Conservation (phyloP, 2,113 vertebrate genomes). For the Pristiophorus japonicus region DNA sequence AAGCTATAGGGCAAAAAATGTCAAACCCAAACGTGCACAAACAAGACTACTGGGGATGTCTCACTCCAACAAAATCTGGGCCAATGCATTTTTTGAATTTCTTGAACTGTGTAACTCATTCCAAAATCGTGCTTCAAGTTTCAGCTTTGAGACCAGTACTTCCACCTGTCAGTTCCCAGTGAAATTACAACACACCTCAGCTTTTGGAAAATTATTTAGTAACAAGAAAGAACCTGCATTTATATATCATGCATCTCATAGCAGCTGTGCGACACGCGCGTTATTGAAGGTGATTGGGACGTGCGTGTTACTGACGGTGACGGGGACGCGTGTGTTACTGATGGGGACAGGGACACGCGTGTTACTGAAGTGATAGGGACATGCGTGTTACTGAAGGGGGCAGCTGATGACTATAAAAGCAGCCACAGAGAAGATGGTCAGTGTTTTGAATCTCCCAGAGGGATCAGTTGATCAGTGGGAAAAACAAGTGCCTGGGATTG, state of each 20-base stretch:
- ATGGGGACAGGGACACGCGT: not conserved
- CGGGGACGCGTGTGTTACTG: not conserved
- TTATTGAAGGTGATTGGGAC: not conserved
- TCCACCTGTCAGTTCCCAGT: not conserved
- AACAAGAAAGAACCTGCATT: not conserved
- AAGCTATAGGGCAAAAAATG: not conserved
- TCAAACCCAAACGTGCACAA: not conserved
- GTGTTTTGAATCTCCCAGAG: not conserved
- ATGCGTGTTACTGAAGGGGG: not conserved
- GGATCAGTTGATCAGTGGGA: not conserved
- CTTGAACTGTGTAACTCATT: not conserved
- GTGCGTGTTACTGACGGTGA: not conserved
- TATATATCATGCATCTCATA: not conserved
- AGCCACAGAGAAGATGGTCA: not conserved
- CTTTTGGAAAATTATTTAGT: not conserved
- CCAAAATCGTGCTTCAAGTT: not conserved
- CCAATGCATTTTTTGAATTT: not conserved
- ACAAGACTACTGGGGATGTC: not conserved
- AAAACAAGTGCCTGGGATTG: not conserved
- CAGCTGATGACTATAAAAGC: no score
- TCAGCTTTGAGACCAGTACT: not conserved
- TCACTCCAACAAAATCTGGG: not conserved
- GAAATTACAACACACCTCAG: not conserved
- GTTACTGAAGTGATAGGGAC: not conserved
- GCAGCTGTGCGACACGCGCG: not conserved